These are phyloP conservation scores for Neria commutata DNA, from an alignment of 2,888 invertebrate species.

Conservation along the genomic window DNA sequence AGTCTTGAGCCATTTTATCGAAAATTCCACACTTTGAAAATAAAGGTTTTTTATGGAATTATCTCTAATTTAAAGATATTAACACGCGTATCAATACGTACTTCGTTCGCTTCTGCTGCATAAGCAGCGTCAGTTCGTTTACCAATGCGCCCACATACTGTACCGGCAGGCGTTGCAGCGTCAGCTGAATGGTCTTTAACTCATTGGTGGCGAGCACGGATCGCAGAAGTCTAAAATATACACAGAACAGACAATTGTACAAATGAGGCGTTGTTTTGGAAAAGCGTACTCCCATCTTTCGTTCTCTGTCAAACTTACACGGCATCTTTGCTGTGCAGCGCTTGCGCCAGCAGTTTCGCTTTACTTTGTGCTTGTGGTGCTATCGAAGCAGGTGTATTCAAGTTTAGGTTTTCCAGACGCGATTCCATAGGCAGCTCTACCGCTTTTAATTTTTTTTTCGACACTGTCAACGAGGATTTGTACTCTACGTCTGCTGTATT, in stretches of 20 bases:
- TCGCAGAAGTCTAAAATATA: constrained; percentile 67
- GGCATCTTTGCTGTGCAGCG: constrained; percentile 83
- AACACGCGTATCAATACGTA: constrained; percentile 65
- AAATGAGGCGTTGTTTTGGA: neutral
- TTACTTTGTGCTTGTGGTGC: constrained; percentile 72
- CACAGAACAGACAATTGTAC: neutral
- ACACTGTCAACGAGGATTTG: constrained; percentile 44
- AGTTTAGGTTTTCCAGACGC: constrained; percentile 77
- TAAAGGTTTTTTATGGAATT: neutral
- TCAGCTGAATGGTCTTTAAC: constrained; percentile 72
- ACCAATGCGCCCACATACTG: constrained; percentile 76
- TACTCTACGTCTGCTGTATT: constrained; percentile 50
- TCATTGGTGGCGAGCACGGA: constrained; percentile 75
- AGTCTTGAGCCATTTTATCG: constrained; percentile 53
- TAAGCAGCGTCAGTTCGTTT: constrained; percentile 72
- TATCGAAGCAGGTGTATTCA: constrained; percentile 62
- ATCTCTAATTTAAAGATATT: neutral
- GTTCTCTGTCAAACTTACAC: constrained; percentile 56
- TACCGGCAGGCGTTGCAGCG: constrained; percentile 77
- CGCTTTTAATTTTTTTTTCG: constrained; percentile 47
- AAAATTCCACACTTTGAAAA: constrained; percentile 51
- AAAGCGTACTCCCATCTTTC: neutral
- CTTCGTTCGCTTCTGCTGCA: constrained; percentile 70
- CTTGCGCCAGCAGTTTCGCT: constrained; percentile 81
- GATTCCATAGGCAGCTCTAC: constrained; percentile 75